Evolutionary conservation across 2,888 invertebrate species (phyloP), one percentile per base, ranked within the genome.

Genomic region (Callosobruchus maculatus): DNA sequence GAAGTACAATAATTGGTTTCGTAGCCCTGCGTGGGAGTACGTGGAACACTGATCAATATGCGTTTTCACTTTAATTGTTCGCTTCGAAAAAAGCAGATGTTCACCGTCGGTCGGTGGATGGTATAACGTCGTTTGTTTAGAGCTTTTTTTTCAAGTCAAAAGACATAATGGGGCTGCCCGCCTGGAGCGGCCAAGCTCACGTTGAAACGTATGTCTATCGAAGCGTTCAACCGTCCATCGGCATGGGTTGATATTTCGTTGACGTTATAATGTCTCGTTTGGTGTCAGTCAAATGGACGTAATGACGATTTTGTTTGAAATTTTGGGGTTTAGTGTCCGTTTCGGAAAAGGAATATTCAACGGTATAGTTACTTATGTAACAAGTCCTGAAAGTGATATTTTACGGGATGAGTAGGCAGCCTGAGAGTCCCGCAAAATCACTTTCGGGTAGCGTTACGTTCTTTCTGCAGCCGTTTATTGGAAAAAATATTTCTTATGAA

Each of bases 61-160:
- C 78, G 81, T 81, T 82, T 82, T 82, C 81, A 81, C 82, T 81
- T 82, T 81, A 81, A 80, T 82, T 80, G 80, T 82, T 77, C 77
- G 70, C 76, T 72, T 73, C 75, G 72, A 74, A 68, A 74, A 75
- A 75, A 73, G 80, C 80, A 80, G 80, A 80, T 80, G 80, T 78
- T 80, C 78, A 70, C 68, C 74, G 77, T 74, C 18, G 13, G 49
- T 26, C 26, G 26, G 2, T 26, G 3, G 26, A 26, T 26, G 26
- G 26, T 4, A 26, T 26, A 26, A 26, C 26, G 49, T 49, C 49
- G 49, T 49, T 49, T 49, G 49, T 49, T 49, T 49, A 49, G 49
- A 49, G 49, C 13, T 49, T 49, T 49, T 49, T 49, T 49, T 49
- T 0, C 9, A 13, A 49, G 13, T 13, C 13, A 5, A 18, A 49